Percentiles rank a stretch among this genome's conserved stretches.
These are phyloP conservation scores for Metacarcinus magister DNA, from an alignment of 2,888 invertebrate genomes.

Conservation along the genomic window DNA sequence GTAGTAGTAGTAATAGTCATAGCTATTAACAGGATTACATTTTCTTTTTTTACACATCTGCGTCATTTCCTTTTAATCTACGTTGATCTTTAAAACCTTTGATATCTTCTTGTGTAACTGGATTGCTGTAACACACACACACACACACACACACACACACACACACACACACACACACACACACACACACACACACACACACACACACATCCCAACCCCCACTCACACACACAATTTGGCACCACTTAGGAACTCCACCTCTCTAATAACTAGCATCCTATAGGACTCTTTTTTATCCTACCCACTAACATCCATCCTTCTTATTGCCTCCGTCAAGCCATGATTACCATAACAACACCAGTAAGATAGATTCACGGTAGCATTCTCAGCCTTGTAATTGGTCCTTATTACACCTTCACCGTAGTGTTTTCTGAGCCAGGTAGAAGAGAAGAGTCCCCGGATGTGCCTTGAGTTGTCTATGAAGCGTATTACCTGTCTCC, in stretches of 20 bases:
- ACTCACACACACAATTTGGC: too few species aligned
- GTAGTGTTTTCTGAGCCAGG: neutral
- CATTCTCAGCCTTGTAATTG: constrained; percentile 1
- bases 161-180: too few species aligned
- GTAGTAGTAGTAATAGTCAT: too few species aligned
- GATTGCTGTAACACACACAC: too few species aligned
- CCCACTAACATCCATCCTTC: neutral
- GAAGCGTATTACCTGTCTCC: neutral
- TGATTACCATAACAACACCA: neutral
- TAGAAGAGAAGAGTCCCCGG: neutral
- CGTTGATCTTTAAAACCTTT: too few species aligned
- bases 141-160: too few species aligned
- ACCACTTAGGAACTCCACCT: neutral
- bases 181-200: too few species aligned
- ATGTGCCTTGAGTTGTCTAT: neutral
- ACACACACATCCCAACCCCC: too few species aligned
- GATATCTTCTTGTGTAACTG: too few species aligned
- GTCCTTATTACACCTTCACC: neutral
- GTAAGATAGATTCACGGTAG: neutral
- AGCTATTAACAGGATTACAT: too few species aligned
- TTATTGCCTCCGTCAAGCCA: neutral
- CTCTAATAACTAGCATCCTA: neutral
- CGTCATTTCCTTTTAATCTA: too few species aligned
- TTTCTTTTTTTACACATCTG: too few species aligned
- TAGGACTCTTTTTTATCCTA: neutral